Conservation (phyloP, 2,888 invertebrate genomes). For the Metalampra italica region DNA sequence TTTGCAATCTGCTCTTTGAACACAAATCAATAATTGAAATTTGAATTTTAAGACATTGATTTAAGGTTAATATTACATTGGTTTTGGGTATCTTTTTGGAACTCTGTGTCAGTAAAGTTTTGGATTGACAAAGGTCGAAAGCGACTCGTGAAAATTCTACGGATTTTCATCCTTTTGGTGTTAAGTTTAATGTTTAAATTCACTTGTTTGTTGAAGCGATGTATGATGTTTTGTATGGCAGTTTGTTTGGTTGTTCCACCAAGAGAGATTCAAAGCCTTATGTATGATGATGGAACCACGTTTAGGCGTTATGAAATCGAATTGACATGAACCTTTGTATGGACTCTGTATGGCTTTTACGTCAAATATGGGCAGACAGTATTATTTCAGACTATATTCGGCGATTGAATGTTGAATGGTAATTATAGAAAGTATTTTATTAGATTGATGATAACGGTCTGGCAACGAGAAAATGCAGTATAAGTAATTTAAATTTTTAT, state of each 20-base stretch:
- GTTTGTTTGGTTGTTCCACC: slow-evolving; percentile 39
- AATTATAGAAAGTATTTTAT: neutral
- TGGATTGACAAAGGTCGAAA: slow-evolving; percentile 47
- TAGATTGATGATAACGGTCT: neutral
- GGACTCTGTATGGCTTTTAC: slow-evolving; percentile 32
- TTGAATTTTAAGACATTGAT: neutral
- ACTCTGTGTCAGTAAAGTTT: slow-evolving; percentile 36
- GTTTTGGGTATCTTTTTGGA: slow-evolving; percentile 14
- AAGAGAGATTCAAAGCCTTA: slow-evolving; percentile 73
- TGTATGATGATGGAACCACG: slow-evolving; percentile 65
- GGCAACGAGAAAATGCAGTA: no score
- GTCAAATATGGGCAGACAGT: slow-evolving; percentile 6
- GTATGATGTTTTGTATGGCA: slow-evolving; percentile 27
- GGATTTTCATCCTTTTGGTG: slow-evolving; percentile 15
- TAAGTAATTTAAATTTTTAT: no score
- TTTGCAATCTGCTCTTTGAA: slow-evolving; percentile 28
- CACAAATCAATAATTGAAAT: slow-evolving; percentile 10
- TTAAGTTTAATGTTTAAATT: slow-evolving; percentile 23
- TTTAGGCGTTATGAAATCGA: slow-evolving; percentile 67
- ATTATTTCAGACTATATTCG: slow-evolving; percentile 4
- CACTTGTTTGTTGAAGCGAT: slow-evolving; percentile 7
- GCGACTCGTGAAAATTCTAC: slow-evolving; percentile 21
- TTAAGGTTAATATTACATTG: slow-evolving; percentile 18
- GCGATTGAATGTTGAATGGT: neutral
- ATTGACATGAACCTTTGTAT: slow-evolving; percentile 59